Evolutionary conservation across 1,140 invertebrate species (phyloP).

Genomic region (Mamestra configurata): DNA sequence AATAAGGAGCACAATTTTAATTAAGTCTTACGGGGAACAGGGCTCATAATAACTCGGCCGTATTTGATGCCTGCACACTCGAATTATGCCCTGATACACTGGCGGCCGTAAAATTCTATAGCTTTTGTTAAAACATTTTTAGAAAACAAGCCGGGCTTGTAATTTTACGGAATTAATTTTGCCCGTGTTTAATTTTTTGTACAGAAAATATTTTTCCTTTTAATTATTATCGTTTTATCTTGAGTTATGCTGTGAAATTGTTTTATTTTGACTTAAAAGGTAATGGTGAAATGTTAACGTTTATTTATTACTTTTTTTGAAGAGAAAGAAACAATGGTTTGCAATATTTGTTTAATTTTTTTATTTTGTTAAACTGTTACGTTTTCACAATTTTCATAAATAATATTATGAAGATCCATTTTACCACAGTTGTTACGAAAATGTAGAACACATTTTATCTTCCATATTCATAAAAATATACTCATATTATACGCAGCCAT

Average conservation of each 20-base stretch:
- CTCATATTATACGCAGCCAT: neutral
- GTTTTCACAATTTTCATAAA: too few species aligned
- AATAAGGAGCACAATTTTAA: slow-evolving; percentile 59
- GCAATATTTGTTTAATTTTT: too few species aligned
- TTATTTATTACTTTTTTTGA: too few species aligned
- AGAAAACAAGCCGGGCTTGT: neutral
- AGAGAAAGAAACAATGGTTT: too few species aligned
- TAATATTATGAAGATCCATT: too few species aligned
- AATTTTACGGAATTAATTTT: slow-evolving; percentile 7
- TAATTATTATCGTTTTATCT: slow-evolving; percentile 2
- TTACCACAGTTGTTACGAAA: too few species aligned
- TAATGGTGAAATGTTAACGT: neutral
- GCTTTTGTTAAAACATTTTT: slow-evolving; percentile 32
- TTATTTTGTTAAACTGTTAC: too few species aligned
- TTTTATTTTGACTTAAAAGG: neutral
- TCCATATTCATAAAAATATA: too few species aligned
- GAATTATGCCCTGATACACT: slow-evolving; percentile 45
- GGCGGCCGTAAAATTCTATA: slow-evolving; percentile 28
- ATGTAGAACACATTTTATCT: too few species aligned
- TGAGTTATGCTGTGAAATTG: neutral
- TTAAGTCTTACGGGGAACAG: slow-evolving; percentile 54
- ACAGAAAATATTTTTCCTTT: neutral
- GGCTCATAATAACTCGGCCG: slow-evolving; percentile 50
- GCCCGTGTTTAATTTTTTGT: slow-evolving; percentile 1
- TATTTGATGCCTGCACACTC: slow-evolving; percentile 54